Base-by-base conservation (phyloP, 1,140 invertebrate genomes). In the Conopomorpha cramerella region DNA sequence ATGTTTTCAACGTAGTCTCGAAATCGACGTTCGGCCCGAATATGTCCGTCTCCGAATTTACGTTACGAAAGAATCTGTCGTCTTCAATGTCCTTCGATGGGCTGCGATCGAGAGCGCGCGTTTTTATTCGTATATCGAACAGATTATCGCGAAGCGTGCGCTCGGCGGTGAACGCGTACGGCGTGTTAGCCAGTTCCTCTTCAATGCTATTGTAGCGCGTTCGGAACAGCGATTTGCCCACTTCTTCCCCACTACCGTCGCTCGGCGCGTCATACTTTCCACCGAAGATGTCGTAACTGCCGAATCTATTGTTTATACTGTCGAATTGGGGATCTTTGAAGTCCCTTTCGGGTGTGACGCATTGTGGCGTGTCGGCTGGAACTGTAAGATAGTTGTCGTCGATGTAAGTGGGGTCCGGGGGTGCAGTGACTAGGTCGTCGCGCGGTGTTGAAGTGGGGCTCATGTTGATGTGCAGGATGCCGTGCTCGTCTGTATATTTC, bases 161-260 rank as follows among this genome's bases (percentile, higher is more conserved):
- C 8, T 60, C 59, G 0, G 51, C 63, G 0, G 66, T 59, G 60
- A 79, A 79, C 19, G 77, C 77, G 46, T 79, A 79, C 8, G 77
- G 77, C 30, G 77, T 79, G 36, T 76, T 78, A 1, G 77, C 73
- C 2, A 79, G 47, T 31, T 79, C 74, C 35, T 74, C 64, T 41
- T 79, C 77, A 1, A 79, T 57, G 37, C 73, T 77, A 46, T 77
- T 79, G 60, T 76, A 72, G 3, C 77, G 51, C 35, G 66, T 74
- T 8, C 74, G 47, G 55, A 79, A 79, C 4, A 79, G 51, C 15
- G 74, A 77, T 6, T 45, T 60, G 3, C 50, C 41, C 12, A 36
- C 35, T 6, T 38, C 44, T 14, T 54, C 59, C 43, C 56, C 56
- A 23, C 52, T n/a, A 25, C 37, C 33, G 17, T 32, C 37, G 30